Evolutionary conservation across 1,140 invertebrate species (phyloP).

Genomic region (Danaus melanippus): DNA sequence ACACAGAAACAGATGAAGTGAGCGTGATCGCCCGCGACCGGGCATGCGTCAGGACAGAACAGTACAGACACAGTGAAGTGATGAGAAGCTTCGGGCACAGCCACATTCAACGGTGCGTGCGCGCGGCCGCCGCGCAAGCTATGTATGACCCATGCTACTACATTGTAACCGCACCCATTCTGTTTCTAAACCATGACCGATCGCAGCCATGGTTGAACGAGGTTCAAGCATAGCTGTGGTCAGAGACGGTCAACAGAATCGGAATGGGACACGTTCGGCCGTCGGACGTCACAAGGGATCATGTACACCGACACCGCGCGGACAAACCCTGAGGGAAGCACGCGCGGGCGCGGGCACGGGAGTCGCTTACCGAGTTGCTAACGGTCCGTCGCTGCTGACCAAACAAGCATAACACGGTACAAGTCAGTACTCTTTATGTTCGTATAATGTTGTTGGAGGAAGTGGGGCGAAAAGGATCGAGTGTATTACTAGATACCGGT

Average conservation of each 20-base stretch:
- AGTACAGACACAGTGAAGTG: slow-evolving; percentile 70
- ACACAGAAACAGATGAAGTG: slow-evolving; percentile 70
- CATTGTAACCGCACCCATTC: slow-evolving; percentile 39
- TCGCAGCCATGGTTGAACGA: slow-evolving; percentile 11
- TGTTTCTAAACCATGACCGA: slow-evolving; percentile 18
- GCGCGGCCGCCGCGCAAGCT: slow-evolving; percentile 68
- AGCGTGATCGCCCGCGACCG: slow-evolving; percentile 66
- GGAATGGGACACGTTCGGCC: slow-evolving; percentile 36
- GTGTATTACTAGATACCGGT: slow-evolving; percentile 22
- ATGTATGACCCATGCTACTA: slow-evolving; percentile 71
- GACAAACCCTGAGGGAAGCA: slow-evolving; percentile 39
- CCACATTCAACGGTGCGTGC: slow-evolving; percentile 69
- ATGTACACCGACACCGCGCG: slow-evolving; percentile 58
- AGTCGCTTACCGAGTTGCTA: slow-evolving; percentile 68
- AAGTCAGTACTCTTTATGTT: slow-evolving; percentile 64
- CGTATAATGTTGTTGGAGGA: slow-evolving; percentile 39
- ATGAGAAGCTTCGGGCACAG: slow-evolving; percentile 70
- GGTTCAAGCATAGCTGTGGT: slow-evolving; percentile 13
- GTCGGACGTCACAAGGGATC: slow-evolving; percentile 67
- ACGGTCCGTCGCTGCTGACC: slow-evolving; percentile 70
- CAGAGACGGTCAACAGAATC: slow-evolving; percentile 17
- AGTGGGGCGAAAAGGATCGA: slow-evolving; percentile 18
- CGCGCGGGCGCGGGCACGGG: slow-evolving; percentile 49
- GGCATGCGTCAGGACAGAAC: slow-evolving; percentile 70
- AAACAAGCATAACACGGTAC: slow-evolving; percentile 69